Conservation (phyloP, 2,797 vertebrate genomes). For the Lagocephalus sceleratus region DNA sequence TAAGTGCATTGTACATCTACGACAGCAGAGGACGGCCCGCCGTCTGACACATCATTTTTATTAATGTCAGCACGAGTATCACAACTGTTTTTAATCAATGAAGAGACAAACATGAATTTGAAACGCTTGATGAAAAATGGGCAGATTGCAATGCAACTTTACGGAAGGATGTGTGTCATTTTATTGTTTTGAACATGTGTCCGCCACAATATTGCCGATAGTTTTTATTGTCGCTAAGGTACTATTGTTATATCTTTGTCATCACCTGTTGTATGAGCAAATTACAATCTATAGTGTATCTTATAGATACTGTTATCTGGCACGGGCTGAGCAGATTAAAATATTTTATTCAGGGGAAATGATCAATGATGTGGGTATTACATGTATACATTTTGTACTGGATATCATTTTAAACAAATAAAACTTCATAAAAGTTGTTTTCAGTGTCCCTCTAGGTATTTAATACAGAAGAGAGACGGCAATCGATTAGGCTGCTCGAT, state of each 20-base stretch:
- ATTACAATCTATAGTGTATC: constrained; percentile 92
- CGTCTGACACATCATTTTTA: constrained; percentile 54
- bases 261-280: constrained; percentile 81
- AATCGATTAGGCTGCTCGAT: too few relatives aligned
- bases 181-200: constrained; percentile 84
- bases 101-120: constrained; percentile 77
- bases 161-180: constrained; percentile 82
- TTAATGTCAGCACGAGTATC: constrained; percentile 80
- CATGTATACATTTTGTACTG: constrained; percentile 96
- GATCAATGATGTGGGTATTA: constrained; percentile 80
- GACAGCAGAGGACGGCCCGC: constrained; percentile 69
- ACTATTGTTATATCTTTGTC: constrained; percentile 88
- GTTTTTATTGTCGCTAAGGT: constrained; percentile 91
- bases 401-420: constrained; percentile 95
- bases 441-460: neutral
- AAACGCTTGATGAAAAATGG: constrained; percentile 84
- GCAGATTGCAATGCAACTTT: constrained; percentile 97
- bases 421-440: constrained; percentile 53
- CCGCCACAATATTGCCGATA: constrained; percentile 82
- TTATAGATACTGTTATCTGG: constrained; percentile 97
- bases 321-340: constrained; percentile 88
- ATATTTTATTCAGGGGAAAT: constrained; percentile 89
- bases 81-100: constrained; percentile 77
- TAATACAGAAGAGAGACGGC: neutral
- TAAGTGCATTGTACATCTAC: constrained; percentile 69